Percentiles rank a stretch among this genome's conserved stretches.
Conservation (phyloP, 2,797 vertebrate species). For the Aplochiton taeniatus region DNA sequence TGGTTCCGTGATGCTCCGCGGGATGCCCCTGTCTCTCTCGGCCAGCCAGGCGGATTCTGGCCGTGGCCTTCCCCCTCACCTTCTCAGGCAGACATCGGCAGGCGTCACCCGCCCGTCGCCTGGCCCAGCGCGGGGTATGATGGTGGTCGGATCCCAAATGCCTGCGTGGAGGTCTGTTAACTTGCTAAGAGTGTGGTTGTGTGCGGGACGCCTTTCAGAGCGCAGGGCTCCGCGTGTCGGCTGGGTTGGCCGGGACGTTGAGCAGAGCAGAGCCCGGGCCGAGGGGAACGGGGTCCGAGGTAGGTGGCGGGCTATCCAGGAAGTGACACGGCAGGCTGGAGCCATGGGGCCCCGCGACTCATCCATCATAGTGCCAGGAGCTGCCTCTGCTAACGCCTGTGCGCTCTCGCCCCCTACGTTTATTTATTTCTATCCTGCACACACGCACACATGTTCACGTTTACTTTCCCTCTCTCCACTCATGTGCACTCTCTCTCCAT, state of each 20-base stretch:
- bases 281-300: slow-evolving; percentile 7
- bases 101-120: slow-evolving; percentile 43
- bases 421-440: background rate
- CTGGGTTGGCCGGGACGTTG: slow-evolving; percentile 29
- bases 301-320: slow-evolving; percentile 49
- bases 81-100: slow-evolving; percentile 45
- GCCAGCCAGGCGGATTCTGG: slow-evolving; percentile 36
- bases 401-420: slow-evolving; percentile 13
- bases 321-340: slow-evolving; percentile 44
- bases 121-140: slow-evolving; percentile 32
- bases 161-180: slow-evolving; percentile 55
- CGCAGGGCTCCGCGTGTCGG: background rate
- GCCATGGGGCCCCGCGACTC: slow-evolving; percentile 50
- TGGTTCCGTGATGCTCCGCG: slow-evolving; percentile 26
- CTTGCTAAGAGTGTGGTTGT: slow-evolving; percentile 59
- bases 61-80: slow-evolving; percentile 35
- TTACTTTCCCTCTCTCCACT: too few relatives aligned
- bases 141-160: slow-evolving; percentile 62
- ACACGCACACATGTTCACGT: slow-evolving; percentile 6
- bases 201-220: slow-evolving; percentile 48
- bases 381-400: slow-evolving; percentile 47
- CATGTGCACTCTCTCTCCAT: too few relatives aligned
- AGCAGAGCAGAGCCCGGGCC: background rate
- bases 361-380: slow-evolving; percentile 66
- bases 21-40: slow-evolving; percentile 29